Conservation (phyloP, 2,113 vertebrate species). For the Odobenus rosmarus region DNA sequence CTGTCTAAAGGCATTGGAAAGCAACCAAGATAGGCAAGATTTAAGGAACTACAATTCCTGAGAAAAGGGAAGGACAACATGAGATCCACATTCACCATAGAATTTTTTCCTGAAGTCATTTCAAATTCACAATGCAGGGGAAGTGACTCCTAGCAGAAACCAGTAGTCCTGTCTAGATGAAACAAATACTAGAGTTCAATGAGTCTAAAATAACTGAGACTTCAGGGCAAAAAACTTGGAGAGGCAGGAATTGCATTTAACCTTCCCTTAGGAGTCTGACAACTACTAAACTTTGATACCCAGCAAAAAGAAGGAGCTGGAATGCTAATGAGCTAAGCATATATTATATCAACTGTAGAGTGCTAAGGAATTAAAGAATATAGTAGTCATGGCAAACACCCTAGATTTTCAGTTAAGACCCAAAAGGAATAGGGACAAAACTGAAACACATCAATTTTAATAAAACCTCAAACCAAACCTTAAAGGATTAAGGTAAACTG, state of each 20-base stretch:
- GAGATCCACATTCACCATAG: neutral
- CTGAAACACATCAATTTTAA: constrained; percentile 26
- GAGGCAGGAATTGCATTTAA: neutral
- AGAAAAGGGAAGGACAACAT: neutral
- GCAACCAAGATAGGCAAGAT: constrained; percentile 11
- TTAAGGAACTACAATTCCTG: neutral
- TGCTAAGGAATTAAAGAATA: constrained; percentile 7
- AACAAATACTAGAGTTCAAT: neutral
- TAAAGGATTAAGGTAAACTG: neutral
- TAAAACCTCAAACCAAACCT: constrained; percentile 34
- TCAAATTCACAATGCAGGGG: neutral
- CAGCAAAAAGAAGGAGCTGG: constrained; percentile 58
- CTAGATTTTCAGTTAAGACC: constrained; percentile 12
- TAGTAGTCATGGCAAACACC: neutral
- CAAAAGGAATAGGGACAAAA: constrained; percentile 35
- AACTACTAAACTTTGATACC: constrained; percentile 36
- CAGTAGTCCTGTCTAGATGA: neutral
- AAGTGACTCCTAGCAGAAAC: neutral
- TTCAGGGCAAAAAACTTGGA: neutral
- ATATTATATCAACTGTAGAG: neutral
- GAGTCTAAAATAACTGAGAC: constrained; percentile 19
- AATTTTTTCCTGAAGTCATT: constrained; percentile 10
- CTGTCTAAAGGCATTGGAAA: constrained; percentile 42
- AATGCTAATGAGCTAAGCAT: constrained; percentile 39
- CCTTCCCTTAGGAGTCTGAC: constrained; percentile 56